Evolutionary conservation across 2,888 invertebrate genomes (phyloP).

Genomic region (Caenorhabditis drosophilae): DNA sequence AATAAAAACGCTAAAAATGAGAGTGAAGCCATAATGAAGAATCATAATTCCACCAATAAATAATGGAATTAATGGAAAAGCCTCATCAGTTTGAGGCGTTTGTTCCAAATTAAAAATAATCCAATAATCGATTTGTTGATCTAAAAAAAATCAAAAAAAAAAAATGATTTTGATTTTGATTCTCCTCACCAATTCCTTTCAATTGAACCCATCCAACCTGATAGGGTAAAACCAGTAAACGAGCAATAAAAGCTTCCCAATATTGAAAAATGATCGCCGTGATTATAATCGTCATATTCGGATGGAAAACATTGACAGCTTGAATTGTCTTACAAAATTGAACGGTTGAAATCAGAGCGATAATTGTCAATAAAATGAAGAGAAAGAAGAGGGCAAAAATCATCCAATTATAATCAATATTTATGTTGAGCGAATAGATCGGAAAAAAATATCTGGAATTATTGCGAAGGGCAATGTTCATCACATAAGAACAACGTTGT

Average conservation of each 20-base stretch:
- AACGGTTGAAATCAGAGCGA: conserved; percentile 15
- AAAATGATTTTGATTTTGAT: neutral
- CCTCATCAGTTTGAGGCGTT: conserved; percentile 16
- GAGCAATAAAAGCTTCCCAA: conserved; percentile 24
- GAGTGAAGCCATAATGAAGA: conserved; percentile 24
- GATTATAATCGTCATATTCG: conserved; percentile 23
- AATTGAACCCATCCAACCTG: conserved; percentile 17
- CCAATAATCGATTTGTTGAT: conserved; percentile 9
- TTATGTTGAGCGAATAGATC: conserved; percentile 16
- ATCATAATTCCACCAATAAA: conserved; percentile 22
- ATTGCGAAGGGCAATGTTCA: conserved; percentile 31
- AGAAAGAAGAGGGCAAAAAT: conserved; percentile 9
- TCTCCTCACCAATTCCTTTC: neutral
- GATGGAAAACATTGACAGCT: conserved; percentile 22
- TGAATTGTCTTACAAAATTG: conserved; percentile 21
- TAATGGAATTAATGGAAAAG: conserved; percentile 3
- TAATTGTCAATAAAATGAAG: conserved; percentile 14
- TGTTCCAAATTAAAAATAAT: conserved; percentile 5
- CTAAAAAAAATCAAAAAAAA: conserved; percentile 5
- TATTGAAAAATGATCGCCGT: conserved; percentile 19
- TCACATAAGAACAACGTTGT: too few species aligned
- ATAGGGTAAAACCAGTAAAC: conserved; percentile 20
- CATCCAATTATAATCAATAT: conserved; percentile 8
- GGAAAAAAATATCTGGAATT: conserved; percentile 27
- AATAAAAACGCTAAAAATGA: conserved; percentile 30